A percentile compares a stretch with the other conserved stretches of the same genome.
Conservation (phyloP, 2,797 vertebrate genomes). For the Triplophysa bombifrons region DNA sequence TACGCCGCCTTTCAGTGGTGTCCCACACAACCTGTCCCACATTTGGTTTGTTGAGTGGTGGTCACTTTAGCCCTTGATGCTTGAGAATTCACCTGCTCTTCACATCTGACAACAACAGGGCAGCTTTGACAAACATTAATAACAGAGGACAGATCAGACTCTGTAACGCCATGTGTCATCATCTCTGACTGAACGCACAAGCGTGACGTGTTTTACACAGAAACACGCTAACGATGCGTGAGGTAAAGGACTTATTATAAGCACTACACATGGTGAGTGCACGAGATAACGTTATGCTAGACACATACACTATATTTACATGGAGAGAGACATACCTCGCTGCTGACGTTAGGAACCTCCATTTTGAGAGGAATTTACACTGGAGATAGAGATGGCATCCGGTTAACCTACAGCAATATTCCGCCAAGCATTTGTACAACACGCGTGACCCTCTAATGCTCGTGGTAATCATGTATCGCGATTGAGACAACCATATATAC, state of each 20-base stretch:
- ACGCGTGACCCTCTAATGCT: not conserved
- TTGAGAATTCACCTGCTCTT: no score
- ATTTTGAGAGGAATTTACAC: slow-evolving; percentile 77
- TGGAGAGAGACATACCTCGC: slow-evolving; percentile 73
- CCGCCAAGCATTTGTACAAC: not conserved
- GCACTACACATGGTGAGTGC: not conserved
- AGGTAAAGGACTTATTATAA: not conserved
- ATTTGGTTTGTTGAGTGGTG: no score
- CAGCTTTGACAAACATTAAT: not conserved
- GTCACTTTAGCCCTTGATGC: no score
- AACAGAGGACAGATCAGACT: not conserved
- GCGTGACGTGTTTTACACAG: not conserved
- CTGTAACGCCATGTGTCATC: not conserved
- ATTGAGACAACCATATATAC: not conserved
- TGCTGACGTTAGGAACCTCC: slow-evolving; percentile 85
- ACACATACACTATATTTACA: not conserved
- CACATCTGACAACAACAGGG: not conserved
- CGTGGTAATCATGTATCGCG: not conserved
- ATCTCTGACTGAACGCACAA: not conserved
- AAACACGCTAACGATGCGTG: not conserved
- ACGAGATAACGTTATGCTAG: slow-evolving; percentile 17
- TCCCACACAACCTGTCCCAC: no score
- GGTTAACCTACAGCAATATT: slow-evolving; percentile 64
- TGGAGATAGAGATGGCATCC: slow-evolving; percentile 84
- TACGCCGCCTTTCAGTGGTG: no score